Percentiles rank a stretch among this genome's conserved stretches.
Evolutionary conservation across 1,140 invertebrate species (phyloP).

Genomic region (Scylla paramamosain): DNA sequence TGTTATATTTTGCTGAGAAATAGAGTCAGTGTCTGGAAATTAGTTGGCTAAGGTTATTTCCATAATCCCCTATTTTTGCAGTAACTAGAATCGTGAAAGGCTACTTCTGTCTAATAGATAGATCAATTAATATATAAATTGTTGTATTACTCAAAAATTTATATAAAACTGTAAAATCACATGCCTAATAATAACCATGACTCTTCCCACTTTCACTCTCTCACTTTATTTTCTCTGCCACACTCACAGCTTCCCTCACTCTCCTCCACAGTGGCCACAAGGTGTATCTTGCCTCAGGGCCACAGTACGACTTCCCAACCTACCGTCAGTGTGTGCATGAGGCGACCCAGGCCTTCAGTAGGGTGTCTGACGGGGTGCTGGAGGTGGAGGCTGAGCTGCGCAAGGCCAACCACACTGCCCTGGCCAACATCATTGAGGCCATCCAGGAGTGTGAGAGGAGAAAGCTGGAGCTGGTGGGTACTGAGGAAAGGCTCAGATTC

Average conservation of each 20-base stretch:
- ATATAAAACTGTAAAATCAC: no score
- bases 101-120: no score
- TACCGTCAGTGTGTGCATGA: conserved; percentile 60
- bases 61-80: no score
- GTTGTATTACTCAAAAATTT: no score
- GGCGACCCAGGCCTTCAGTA: conserved; percentile 60
- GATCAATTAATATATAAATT: no score
- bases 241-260: neutral
- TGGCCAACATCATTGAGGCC: conserved; percentile 28
- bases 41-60: no score
- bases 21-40: no score
- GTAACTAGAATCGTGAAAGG: no score
- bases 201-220: no score
- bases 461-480: conserved; percentile 60
- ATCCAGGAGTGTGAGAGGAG: conserved; percentile 62
- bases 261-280: conserved; percentile 58
- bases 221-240: neutral
- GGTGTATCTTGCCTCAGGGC: conserved; percentile 41
- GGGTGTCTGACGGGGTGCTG: conserved; percentile 47
- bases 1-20: no score
- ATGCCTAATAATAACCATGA: no score
- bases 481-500: no score
- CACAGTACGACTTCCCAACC: conserved; percentile 60
- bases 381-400: conserved; percentile 52
- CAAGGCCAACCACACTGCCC: neutral